Conservation (phyloP, 2,113 vertebrate species). For the Calypte anna region DNA sequence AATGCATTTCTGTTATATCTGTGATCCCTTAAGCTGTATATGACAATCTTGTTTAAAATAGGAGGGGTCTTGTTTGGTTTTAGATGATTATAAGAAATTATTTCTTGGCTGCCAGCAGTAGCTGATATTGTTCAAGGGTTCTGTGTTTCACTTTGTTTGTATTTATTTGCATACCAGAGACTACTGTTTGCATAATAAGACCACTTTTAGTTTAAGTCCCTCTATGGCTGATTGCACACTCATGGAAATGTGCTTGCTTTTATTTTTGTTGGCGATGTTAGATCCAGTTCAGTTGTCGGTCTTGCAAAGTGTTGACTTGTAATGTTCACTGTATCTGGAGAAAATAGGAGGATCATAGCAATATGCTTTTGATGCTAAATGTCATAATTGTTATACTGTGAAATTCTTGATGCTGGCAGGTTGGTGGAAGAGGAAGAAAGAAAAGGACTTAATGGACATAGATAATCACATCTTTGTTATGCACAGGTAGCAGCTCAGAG, state of each 20-base stretch:
- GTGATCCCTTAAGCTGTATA: background rate
- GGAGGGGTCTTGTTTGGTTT: background rate
- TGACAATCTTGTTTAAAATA: background rate
- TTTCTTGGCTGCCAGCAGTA: conserved; percentile 63
- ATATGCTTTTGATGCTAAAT: background rate
- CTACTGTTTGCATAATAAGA: conserved; percentile 78
- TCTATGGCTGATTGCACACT: conserved; percentile 70
- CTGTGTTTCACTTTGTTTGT: conserved; percentile 68
- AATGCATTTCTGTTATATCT: conserved; percentile 7
- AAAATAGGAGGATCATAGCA: background rate
- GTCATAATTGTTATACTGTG: background rate
- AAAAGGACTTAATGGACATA: background rate
- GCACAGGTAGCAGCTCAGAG: background rate
- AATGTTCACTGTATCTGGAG: background rate
- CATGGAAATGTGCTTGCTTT: background rate
- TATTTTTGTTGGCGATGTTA: conserved; percentile 17
- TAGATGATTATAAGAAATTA: conserved; percentile 35
- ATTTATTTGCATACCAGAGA: conserved; percentile 76
- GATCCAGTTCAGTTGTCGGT: conserved; percentile 40
- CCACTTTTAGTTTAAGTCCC: conserved; percentile 68
- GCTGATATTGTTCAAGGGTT: conserved; percentile 70
- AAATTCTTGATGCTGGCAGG: background rate
- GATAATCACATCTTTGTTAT: background rate
- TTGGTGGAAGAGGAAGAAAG: background rate
- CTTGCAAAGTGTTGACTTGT: conserved; percentile 1